These are phyloP conservation scores for Falcaria lacertinaria DNA, from an alignment of 2,888 invertebrate genomes.

Conservation along the genomic window DNA sequence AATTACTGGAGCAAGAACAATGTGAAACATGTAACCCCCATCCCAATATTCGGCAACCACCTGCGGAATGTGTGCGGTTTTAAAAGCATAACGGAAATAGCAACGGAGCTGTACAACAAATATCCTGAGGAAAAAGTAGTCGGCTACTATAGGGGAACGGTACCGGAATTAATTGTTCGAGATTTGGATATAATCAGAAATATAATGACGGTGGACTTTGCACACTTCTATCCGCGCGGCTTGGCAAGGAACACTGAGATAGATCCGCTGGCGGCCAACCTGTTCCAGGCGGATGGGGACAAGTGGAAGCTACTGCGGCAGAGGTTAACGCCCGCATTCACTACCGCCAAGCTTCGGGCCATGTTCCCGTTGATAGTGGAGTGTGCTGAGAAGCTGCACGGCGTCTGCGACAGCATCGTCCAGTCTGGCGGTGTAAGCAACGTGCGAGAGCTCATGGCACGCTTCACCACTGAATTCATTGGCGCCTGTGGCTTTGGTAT, in stretches of 20 bases:
- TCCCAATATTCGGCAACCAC: slow-evolving; percentile 50
- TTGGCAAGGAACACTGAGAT: slow-evolving; percentile 30
- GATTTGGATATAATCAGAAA: slow-evolving; percentile 45
- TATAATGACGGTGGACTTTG: slow-evolving; percentile 47
- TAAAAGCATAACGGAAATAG: slow-evolving; percentile 35
- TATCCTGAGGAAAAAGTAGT: slow-evolving; percentile 54
- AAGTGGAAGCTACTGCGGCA: slow-evolving; percentile 54
- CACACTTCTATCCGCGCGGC: slow-evolving; percentile 45
- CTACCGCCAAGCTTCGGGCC: slow-evolving; percentile 50
- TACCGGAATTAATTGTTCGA: slow-evolving; percentile 47
- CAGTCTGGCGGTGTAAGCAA: slow-evolving; percentile 36
- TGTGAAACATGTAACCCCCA: slow-evolving; percentile 45
- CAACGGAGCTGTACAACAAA: slow-evolving; percentile 42
- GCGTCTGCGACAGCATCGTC: slow-evolving; percentile 30
- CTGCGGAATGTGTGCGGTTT: slow-evolving; percentile 33
- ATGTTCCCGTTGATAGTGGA: slow-evolving; percentile 61
- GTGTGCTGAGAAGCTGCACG: slow-evolving; percentile 48
- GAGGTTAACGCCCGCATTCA: slow-evolving; percentile 57
- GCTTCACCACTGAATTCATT: slow-evolving; percentile 53
- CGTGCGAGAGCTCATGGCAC: slow-evolving; percentile 47
- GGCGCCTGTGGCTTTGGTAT: slow-evolving; percentile 55
- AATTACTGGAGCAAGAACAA: slow-evolving; percentile 49
- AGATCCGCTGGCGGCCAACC: slow-evolving; percentile 42
- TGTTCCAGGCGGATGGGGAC: slow-evolving; percentile 56
- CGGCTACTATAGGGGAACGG: slow-evolving; percentile 46